These are phyloP conservation scores for Mimumesa dahlbomi DNA, from an alignment of 2,888 invertebrate genomes.

Conservation along the genomic window DNA sequence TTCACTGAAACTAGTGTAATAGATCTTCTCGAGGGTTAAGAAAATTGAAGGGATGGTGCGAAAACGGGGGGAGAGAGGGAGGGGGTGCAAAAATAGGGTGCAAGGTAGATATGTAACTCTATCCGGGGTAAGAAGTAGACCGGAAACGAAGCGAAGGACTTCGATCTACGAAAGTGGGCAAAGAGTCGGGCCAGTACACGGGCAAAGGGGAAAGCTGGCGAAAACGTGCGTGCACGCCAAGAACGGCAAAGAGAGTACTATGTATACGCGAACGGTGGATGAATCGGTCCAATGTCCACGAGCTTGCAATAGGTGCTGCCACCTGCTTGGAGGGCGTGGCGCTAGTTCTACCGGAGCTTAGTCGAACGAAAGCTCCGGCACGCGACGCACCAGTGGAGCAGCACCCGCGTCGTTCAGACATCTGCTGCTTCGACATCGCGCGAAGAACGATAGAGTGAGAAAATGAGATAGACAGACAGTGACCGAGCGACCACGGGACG, in stretches of 20 bases:
- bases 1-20: too few species aligned
- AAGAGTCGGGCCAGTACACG: too few species aligned
- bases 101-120: too few species aligned
- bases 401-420: slow-evolving; percentile 38
- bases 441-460: slow-evolving; percentile 21
- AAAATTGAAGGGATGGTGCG: too few species aligned
- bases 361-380: slow-evolving; percentile 72
- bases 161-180: too few species aligned
- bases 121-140: too few species aligned
- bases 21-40: too few species aligned
- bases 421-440: slow-evolving; percentile 41
- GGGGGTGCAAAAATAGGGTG: too few species aligned
- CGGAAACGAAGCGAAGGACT: too few species aligned
- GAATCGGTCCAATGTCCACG: slow-evolving; percentile 27
- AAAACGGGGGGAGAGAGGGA: too few species aligned
- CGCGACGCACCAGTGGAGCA: slow-evolving; percentile 65
- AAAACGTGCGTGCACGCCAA: too few species aligned
- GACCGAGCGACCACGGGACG: slow-evolving; percentile 7
- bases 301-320: slow-evolving; percentile 60
- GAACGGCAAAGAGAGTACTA: background rate
- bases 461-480: slow-evolving; percentile 15
- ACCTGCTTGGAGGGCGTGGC: slow-evolving; percentile 76
- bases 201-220: too few species aligned
- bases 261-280: background rate
- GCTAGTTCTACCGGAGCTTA: slow-evolving; percentile 71